Percentiles rank a stretch among this genome's conserved stretches.
Conservation (phyloP, 2,888 invertebrate genomes). For the Eupithecia insigniata region DNA sequence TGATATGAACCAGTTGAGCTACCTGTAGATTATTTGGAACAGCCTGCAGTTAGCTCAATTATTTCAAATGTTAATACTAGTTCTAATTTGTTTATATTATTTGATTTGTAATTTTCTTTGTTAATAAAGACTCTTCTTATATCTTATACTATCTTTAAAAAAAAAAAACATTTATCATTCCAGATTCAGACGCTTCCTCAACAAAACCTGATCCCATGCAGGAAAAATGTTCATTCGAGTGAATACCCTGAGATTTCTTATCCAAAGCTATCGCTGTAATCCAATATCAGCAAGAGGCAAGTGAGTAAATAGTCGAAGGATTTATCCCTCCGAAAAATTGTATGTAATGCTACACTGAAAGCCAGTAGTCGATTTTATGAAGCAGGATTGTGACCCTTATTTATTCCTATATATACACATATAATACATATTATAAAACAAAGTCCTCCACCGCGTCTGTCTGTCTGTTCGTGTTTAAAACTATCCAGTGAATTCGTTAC, state of each 20-base stretch:
- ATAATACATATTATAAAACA: too few species aligned
- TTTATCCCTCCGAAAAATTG: slow-evolving; percentile 29
- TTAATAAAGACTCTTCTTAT: too few species aligned
- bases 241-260: slow-evolving; percentile 14
- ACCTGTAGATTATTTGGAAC: too few species aligned
- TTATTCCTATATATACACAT: too few species aligned
- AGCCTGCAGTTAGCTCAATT: too few species aligned
- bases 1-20: too few species aligned
- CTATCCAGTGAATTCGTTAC: neutral
- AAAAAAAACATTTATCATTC: too few species aligned
- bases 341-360: slow-evolving; percentile 18
- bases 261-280: slow-evolving; percentile 26
- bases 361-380: slow-evolving; percentile 8
- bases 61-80: too few species aligned
- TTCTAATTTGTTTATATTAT: too few species aligned
- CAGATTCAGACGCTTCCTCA: neutral
- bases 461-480: neutral
- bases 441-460: too few species aligned
- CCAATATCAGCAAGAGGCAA: slow-evolving; percentile 21
- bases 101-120: too few species aligned
- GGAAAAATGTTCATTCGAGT: slow-evolving; percentile 15
- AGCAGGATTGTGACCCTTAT: slow-evolving; percentile 2
- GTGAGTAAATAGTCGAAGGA: slow-evolving; percentile 32
- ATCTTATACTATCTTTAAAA: too few species aligned
- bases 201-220: neutral